Percentiles rank a stretch among this genome's conserved stretches.
These are phyloP conservation scores for Gobius niger DNA, from an alignment of 2,113 vertebrate genomes.

Conservation along the genomic window DNA sequence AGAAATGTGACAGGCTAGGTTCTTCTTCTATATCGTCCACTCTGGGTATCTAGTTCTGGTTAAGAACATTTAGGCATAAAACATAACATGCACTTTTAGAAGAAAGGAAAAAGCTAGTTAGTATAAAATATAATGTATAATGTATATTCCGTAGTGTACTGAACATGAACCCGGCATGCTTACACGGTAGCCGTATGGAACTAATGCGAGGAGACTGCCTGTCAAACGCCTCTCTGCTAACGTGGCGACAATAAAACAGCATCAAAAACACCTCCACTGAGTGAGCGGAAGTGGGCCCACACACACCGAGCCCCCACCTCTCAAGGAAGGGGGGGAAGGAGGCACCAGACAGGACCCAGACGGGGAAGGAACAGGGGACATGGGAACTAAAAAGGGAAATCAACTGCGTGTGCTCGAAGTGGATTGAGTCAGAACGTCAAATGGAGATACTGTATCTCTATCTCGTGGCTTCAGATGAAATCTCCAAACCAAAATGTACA, in stretches of 20 bases:
- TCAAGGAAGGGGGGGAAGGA: slow-evolving; percentile 15
- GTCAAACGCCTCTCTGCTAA: slow-evolving; percentile 14
- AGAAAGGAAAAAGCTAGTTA: too few species aligned
- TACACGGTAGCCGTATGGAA: not conserved
- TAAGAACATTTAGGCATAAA: too few species aligned
- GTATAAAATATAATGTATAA: too few species aligned
- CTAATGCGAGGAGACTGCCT: slow-evolving; percentile 10
- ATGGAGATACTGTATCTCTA: too few species aligned
- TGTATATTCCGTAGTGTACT: too few species aligned
- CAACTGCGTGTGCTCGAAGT: not conserved
- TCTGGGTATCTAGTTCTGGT: too few species aligned
- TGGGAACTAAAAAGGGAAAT: slow-evolving; percentile 31
- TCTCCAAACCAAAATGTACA: too few species aligned
- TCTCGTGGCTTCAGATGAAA: too few species aligned
- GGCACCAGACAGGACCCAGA: slow-evolving; percentile 13
- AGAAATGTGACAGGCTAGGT: too few species aligned
- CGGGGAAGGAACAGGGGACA: slow-evolving; percentile 21
- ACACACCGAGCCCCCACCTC: slow-evolving; percentile 30
- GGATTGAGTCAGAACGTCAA: too few species aligned
- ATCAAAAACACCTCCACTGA: slow-evolving; percentile 42
- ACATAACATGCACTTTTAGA: too few species aligned
- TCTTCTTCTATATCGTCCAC: too few species aligned
- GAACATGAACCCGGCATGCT: not conserved
- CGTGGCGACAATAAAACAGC: slow-evolving; percentile 26
- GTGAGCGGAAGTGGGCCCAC: slow-evolving; percentile 49